Conservation (phyloP, 2,797 vertebrate species). For the Acrossocheilus fasciatus region DNA sequence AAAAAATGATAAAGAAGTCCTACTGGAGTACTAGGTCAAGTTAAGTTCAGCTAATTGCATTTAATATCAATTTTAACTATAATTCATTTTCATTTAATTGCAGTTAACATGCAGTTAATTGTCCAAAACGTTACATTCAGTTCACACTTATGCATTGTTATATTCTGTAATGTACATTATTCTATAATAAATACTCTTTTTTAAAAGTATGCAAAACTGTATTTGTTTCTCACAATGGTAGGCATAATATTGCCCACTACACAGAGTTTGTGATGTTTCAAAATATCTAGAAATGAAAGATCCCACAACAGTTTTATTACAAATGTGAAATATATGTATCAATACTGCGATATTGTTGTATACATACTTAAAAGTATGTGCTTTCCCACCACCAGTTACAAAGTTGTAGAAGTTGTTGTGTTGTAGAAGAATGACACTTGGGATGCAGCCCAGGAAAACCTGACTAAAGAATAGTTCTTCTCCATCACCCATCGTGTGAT, state of each 20-base stretch:
- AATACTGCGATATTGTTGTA: not conserved
- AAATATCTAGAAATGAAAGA: not conserved
- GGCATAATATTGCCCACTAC: not conserved
- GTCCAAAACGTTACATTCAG: no score
- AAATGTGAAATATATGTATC: not conserved
- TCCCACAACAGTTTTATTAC: not conserved
- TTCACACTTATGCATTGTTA: not conserved
- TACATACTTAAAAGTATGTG: not conserved
- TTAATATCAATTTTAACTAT: not conserved
- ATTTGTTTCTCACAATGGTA: not conserved
- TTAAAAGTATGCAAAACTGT: not conserved
- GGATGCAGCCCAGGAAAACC: not conserved
- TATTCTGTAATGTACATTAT: not conserved
- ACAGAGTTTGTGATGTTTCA: not conserved
- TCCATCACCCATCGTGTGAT: slow-evolving; percentile 30
- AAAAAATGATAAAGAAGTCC: no score
- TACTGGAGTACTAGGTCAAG: not conserved
- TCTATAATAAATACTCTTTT: not conserved
- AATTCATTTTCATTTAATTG: not conserved
- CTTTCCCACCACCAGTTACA: not conserved
- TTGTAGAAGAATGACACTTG: not conserved
- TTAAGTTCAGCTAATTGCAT: no score
- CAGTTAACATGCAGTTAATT: no score
- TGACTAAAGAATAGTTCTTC: not conserved
- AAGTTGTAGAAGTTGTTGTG: not conserved